phyloP scores from a whole-genome alignment of 1,140 invertebrate species.

The Grapholita molesta region DNA sequence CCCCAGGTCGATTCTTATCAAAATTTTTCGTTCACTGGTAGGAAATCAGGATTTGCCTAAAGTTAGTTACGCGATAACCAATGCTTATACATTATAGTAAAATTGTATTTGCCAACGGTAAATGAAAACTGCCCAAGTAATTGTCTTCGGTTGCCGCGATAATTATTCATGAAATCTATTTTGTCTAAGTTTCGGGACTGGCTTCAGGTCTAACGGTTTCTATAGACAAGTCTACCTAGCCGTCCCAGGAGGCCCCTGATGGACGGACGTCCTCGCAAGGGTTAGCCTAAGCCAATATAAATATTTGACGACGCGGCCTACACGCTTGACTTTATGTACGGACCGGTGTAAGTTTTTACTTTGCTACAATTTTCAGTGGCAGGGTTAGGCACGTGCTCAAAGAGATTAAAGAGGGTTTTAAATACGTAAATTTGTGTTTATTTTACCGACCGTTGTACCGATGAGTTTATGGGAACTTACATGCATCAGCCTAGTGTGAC shows the following conservation, averaged over 20 bases:
- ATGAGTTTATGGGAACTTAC: no score
- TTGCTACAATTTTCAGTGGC: neutral
- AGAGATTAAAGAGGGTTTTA: neutral
- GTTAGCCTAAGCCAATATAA: slow-evolving; percentile 70
- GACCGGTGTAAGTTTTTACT: slow-evolving; percentile 15
- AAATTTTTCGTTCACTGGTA: no score
- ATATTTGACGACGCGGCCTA: slow-evolving; percentile 61
- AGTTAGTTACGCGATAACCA: no score
- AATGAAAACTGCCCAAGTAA: no score
- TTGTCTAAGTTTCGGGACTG: neutral
- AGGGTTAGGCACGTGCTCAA: neutral
- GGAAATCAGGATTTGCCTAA: no score
- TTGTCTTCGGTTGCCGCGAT: no score
- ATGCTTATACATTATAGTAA: no score
- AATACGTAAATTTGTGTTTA: neutral
- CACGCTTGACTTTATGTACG: slow-evolving; percentile 16
- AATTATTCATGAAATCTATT: no score
- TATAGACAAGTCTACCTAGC: slow-evolving; percentile 45
- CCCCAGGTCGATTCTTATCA: no score
- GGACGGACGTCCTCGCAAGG: slow-evolving; percentile 56
- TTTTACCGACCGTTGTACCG: no score
- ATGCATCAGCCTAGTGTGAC: no score
- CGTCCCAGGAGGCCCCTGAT: slow-evolving; percentile 64
- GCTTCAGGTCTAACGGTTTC: slow-evolving; percentile 9
- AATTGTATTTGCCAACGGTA: no score